Conservation (phyloP, 2,113 vertebrate genomes). For the Tychaedon coryphoeus region DNA sequence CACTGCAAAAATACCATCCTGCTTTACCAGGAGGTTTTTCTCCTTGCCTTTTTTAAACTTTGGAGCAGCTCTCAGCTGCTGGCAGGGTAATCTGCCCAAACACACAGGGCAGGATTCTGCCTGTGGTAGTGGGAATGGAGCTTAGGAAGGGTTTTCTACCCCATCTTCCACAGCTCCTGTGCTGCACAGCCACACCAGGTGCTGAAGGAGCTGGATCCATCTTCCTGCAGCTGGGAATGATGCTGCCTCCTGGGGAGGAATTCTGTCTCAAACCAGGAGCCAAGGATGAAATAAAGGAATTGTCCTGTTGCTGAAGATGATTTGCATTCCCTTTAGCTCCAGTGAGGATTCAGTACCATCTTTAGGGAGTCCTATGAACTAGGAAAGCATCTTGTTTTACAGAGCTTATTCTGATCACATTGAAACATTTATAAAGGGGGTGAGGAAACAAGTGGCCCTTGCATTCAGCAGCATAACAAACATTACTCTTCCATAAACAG, state of each 20-base stretch:
- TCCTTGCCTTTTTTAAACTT: neutral
- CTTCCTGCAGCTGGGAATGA: neutral
- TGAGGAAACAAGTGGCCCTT: neutral
- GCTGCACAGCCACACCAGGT: neutral
- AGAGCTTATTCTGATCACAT: neutral
- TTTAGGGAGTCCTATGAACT: neutral
- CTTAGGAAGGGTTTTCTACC: neutral
- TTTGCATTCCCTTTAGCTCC: neutral
- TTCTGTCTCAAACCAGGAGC: neutral
- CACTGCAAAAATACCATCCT: neutral
- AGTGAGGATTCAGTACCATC: neutral
- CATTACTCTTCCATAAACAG: neutral
- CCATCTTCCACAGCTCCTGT: neutral
- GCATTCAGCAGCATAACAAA: neutral
- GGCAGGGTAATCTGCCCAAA: neutral
- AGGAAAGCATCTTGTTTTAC: neutral
- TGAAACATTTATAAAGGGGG: neutral
- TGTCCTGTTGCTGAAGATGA: neutral
- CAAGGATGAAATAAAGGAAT: neutral
- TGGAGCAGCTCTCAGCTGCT: neutral
- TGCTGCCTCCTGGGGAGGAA: neutral
- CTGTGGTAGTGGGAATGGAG: neutral
- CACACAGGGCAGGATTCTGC: neutral
- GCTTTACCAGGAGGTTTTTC: neutral
- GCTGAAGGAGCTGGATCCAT: neutral